Conservation (phyloP, 2,113 vertebrate genomes). For the Mellivora capensis region DNA sequence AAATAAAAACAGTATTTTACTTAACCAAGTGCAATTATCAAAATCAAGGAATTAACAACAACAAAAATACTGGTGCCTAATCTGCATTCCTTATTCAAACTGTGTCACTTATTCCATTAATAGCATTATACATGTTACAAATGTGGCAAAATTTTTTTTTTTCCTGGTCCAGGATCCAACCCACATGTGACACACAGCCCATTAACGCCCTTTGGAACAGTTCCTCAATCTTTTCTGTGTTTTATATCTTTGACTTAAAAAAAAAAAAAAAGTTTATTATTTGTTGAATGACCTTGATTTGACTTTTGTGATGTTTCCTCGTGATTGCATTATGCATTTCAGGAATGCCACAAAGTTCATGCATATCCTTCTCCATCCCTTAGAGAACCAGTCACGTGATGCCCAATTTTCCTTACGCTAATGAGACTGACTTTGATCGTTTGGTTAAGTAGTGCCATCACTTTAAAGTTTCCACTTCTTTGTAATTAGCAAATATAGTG, state of each 20-base stretch:
- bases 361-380: background rate
- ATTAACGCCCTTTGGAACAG: background rate
- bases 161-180: background rate
- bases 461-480: background rate
- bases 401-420: background rate
- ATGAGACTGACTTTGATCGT: background rate
- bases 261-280: background rate
- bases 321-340: background rate
- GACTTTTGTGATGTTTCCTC: background rate
- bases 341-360: background rate
- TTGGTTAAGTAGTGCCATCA: background rate
- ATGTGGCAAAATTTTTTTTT: background rate
- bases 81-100: background rate
- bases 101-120: background rate
- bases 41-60: background rate
- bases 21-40: background rate
- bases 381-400: rapidly evolving
- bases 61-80: background rate
- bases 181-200: background rate
- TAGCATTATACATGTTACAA: background rate
- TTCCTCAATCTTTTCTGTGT: background rate
- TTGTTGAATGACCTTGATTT: background rate
- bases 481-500: background rate
- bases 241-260: background rate
- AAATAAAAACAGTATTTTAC: background rate